Conservation (phyloP, 2,797 vertebrate species). For the Esox lucius region DNA sequence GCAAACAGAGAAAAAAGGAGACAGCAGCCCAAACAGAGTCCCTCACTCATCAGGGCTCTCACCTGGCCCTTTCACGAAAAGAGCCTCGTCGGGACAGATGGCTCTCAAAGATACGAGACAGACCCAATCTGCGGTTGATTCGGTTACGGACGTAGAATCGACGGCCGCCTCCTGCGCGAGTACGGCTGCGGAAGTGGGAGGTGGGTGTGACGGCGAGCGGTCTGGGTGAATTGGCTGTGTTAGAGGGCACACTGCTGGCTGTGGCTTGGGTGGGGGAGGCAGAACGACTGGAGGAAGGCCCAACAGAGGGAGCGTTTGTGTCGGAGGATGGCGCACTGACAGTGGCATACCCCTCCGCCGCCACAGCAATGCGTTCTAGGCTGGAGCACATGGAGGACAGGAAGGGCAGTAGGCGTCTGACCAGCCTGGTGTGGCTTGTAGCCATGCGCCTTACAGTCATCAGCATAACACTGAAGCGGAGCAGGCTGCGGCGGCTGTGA, state of each 20-base stretch:
- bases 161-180: background rate
- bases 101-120: background rate
- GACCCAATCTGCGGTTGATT: background rate
- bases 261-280: background rate
- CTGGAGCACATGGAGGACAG: constrained; percentile 6
- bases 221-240: background rate
- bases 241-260: background rate
- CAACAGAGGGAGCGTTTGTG: background rate
- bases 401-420: background rate
- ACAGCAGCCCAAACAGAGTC: background rate
- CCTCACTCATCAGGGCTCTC: background rate
- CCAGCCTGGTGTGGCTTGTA: constrained; percentile 1
- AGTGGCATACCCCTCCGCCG: background rate
- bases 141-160: background rate
- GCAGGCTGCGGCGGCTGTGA: background rate
- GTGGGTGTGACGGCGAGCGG: background rate
- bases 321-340: background rate
- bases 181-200: background rate
- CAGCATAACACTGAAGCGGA: background rate
- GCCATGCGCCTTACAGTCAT: background rate
- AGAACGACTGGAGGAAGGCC: background rate
- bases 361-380: background rate
- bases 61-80: background rate
- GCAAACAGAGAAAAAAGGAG: background rate
- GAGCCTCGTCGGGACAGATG: background rate